Evolutionary conservation across 2,888 invertebrate genomes (phyloP).

Genomic region (Strigamia maritima): DNA sequence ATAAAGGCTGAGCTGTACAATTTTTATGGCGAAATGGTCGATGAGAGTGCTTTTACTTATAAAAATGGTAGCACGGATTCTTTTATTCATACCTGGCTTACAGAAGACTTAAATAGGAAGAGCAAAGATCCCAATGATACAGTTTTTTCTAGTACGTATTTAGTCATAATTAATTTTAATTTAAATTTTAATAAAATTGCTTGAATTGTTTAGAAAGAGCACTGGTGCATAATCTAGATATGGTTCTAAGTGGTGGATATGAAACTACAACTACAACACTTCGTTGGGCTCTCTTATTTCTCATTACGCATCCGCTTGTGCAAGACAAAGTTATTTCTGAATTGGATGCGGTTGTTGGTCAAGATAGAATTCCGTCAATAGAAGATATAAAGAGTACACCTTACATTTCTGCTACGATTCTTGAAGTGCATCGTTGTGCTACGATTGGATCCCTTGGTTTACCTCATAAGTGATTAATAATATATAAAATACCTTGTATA

Average conservation of each 20-base stretch:
- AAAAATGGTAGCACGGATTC: background rate
- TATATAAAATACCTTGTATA: no score
- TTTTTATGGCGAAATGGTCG: background rate
- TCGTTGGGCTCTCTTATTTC: conserved; percentile 19
- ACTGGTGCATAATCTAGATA: background rate
- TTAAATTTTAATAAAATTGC: no score
- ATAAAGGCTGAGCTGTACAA: background rate
- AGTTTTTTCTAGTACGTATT: background rate
- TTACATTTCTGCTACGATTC: conserved; percentile 8
- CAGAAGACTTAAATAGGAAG: background rate
- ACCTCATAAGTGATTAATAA: background rate
- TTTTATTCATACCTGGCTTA: conserved; percentile 28
- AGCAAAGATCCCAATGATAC: background rate
- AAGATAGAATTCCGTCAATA: background rate
- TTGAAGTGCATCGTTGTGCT: no score
- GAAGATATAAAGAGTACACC: background rate
- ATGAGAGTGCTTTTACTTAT: background rate
- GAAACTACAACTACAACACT: conserved; percentile 35
- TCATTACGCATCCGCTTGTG: conserved; percentile 1
- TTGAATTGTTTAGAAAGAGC: background rate
- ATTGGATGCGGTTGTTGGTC: conserved; percentile 15
- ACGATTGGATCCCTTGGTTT: conserved; percentile 24
- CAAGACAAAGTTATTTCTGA: conserved; percentile 28
- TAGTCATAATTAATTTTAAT: no score
- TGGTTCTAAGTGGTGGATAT: conserved; percentile 12